These are phyloP conservation scores for Penaeus vannamei DNA, from an alignment of 1,140 invertebrate genomes.

Conservation along the genomic window DNA sequence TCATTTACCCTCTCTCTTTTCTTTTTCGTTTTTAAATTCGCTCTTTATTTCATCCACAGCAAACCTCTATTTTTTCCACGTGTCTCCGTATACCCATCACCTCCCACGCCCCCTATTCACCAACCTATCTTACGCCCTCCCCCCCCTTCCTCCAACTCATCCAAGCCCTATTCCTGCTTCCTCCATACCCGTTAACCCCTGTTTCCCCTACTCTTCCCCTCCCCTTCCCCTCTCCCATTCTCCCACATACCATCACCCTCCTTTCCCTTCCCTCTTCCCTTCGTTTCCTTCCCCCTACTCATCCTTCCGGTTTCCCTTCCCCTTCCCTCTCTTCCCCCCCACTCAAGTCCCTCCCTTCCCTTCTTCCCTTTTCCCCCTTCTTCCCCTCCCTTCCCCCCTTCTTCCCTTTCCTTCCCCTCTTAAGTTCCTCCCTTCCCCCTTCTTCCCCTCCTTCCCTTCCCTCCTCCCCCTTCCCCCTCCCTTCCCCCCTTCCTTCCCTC, in stretches of 20 bases:
- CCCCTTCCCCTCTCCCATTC: not conserved
- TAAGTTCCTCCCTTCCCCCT: not conserved
- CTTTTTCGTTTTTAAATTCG: too few species aligned
- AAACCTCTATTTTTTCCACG: too few species aligned
- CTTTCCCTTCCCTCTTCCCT: not conserved
- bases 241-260: not conserved
- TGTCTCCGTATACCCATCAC: too few species aligned
- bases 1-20: too few species aligned
- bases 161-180: too few species aligned
- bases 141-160: too few species aligned
- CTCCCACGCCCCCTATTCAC: too few species aligned
- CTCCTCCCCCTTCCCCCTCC: not conserved
- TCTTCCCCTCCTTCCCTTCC: not conserved
- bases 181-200: too few species aligned
- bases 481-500: too few species aligned
- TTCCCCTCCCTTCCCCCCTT: not conserved
- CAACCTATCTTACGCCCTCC: too few species aligned
- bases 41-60: too few species aligned
- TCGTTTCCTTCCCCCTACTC: conserved; percentile 1
- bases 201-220: too few species aligned
- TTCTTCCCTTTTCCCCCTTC: not conserved
- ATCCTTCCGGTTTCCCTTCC: not conserved
- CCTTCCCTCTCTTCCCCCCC: not conserved
- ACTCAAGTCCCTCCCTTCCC: not conserved
- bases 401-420: not conserved